phyloP scores from a whole-genome alignment of 2,113 vertebrate genomes.

The Numenius arquata region DNA sequence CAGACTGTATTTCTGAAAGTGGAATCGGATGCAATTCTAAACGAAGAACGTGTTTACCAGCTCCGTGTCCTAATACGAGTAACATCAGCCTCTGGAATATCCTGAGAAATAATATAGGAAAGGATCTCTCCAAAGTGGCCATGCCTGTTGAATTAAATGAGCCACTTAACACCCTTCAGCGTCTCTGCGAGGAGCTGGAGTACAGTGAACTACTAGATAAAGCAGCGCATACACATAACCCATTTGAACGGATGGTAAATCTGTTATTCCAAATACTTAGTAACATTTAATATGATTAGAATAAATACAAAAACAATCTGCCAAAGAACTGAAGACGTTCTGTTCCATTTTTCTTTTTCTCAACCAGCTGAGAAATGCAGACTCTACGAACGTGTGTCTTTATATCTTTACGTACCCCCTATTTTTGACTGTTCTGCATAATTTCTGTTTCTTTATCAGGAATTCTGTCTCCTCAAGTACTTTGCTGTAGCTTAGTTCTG shows the following conservation, averaged over 20 bases:
- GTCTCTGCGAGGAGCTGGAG: constrained; percentile 95
- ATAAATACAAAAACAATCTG: not conserved
- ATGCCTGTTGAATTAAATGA: constrained; percentile 97
- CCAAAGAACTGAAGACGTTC: not conserved
- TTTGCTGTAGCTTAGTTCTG: not conserved
- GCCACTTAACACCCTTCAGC: constrained; percentile 93
- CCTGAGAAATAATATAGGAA: constrained; percentile 95
- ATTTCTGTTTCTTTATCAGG: not conserved
- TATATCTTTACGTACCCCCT: not conserved
- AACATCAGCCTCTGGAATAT: constrained; percentile 97
- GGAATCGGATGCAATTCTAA: constrained; percentile 59
- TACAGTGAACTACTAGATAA: constrained; percentile 93
- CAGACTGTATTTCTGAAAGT: constrained; percentile 76
- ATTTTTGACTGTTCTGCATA: not conserved
- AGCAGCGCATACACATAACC: constrained; percentile 77
- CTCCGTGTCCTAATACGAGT: constrained; percentile 84
- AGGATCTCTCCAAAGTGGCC: constrained; percentile 96
- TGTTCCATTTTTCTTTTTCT: not conserved
- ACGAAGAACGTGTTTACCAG: constrained; percentile 83
- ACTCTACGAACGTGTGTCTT: rapidly evolving
- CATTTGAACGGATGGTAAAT: constrained; percentile 90
- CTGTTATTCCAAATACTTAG: not conserved
- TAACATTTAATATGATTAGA: not conserved
- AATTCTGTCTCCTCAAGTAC: not conserved
- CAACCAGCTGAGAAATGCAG: not conserved